phyloP scores from a whole-genome alignment of 2,113 vertebrate species.

The Mormyrus iriodes region DNA sequence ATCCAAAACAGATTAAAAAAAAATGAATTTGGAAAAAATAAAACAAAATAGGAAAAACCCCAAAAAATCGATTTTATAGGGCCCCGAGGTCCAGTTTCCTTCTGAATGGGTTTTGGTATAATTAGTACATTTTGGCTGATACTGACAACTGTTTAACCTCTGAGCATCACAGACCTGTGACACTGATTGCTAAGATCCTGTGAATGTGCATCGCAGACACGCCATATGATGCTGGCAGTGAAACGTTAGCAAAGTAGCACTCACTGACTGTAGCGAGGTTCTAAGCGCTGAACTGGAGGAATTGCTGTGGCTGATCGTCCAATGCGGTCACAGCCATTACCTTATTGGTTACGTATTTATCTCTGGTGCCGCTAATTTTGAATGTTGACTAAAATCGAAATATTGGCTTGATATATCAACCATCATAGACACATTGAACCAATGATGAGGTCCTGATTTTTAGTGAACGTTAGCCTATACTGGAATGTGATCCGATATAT shows the following conservation, averaged over 20 bases:
- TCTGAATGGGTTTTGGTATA: neutral
- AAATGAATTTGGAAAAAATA: neutral
- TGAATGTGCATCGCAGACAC: no score
- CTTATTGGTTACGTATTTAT: no score
- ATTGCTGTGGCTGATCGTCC: no score
- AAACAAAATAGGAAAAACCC: neutral
- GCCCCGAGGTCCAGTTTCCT: neutral
- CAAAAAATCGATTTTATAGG: neutral
- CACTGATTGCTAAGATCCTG: neutral
- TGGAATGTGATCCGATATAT: neutral
- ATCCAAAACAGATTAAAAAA: neutral
- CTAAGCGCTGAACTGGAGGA: no score
- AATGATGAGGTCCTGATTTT: neutral
- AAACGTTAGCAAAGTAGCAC: no score
- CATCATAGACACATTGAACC: neutral
- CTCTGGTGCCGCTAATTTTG: no score
- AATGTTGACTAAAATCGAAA: no score
- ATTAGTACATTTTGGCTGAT: neutral
- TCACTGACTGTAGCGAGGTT: no score
- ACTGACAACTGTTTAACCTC: neutral
- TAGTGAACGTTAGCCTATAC: no score
- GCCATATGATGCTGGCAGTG: no score
- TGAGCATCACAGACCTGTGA: neutral
- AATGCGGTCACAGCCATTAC: no score
- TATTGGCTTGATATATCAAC: neutral